These are phyloP conservation scores for Papilio gigon DNA, from an alignment of 2,888 invertebrate genomes.

Conservation along the genomic window DNA sequence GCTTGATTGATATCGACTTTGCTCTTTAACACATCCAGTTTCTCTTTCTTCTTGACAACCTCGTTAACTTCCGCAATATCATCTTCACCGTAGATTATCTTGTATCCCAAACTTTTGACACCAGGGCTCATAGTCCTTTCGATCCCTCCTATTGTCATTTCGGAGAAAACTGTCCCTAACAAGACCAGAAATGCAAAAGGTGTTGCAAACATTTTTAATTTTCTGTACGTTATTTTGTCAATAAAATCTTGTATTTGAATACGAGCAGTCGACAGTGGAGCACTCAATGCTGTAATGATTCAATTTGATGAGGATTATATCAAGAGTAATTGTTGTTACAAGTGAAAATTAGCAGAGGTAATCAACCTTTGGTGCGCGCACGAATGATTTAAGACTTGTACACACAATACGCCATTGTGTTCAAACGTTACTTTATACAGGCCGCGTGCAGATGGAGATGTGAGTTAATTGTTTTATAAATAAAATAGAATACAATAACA, in stretches of 20 bases:
- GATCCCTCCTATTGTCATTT: slow-evolving; percentile 55
- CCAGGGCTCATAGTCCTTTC: slow-evolving; percentile 59
- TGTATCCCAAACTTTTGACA: slow-evolving; percentile 60
- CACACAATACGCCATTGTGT: slow-evolving; percentile 32
- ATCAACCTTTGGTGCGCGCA: slow-evolving; percentile 12
- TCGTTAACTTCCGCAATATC: slow-evolving; percentile 65
- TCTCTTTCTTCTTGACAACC: slow-evolving; percentile 62
- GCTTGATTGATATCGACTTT: slow-evolving; percentile 55
- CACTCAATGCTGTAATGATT: slow-evolving; percentile 57
- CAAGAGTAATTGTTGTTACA: slow-evolving; percentile 26
- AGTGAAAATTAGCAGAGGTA: slow-evolving; percentile 26
- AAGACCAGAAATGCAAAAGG: slow-evolving; percentile 46
- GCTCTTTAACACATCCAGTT: slow-evolving; percentile 53
- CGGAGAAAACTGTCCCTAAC: slow-evolving; percentile 47
- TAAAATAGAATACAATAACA: slow-evolving; percentile 19
- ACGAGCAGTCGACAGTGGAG: slow-evolving; percentile 42
- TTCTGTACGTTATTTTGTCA: not conserved
- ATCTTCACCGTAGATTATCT: slow-evolving; percentile 68
- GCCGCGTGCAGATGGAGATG: not conserved
- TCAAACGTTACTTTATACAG: slow-evolving; percentile 14
- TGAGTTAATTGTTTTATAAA: slow-evolving; percentile 17
- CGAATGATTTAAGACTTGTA: not conserved
- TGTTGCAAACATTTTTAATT: slow-evolving; percentile 55
- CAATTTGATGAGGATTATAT: slow-evolving; percentile 21
- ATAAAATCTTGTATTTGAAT: slow-evolving; percentile 36